phyloP scores from a whole-genome alignment of 2,113 vertebrate genomes.

The Cyanoderma ruficeps region DNA sequence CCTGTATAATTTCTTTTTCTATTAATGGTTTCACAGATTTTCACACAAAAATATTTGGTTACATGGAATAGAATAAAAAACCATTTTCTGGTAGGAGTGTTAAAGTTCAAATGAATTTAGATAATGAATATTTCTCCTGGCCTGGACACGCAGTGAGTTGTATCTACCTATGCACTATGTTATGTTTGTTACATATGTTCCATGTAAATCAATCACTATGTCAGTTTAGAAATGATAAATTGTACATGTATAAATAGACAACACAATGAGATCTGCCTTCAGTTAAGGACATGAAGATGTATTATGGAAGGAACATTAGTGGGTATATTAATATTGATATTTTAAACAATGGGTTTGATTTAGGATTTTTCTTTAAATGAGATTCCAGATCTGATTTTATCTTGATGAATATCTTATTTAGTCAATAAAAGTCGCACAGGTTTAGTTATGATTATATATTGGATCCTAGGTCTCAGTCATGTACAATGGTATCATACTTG shows the following conservation, averaged over 20 bases:
- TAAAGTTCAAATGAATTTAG: neutral
- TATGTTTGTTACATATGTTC: neutral
- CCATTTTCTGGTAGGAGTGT: neutral
- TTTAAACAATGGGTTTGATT: neutral
- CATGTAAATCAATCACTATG: neutral
- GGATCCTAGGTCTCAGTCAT: neutral
- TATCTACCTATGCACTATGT: neutral
- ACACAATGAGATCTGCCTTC: neutral
- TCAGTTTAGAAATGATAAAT: neutral
- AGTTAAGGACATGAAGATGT: neutral
- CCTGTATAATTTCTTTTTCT: neutral
- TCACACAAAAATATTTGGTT: neutral
- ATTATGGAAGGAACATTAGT: neutral
- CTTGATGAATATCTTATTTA: neutral
- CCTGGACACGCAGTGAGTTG: neutral
- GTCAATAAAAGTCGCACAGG: neutral
- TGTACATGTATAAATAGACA: neutral
- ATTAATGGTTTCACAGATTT: neutral
- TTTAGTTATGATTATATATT: neutral
- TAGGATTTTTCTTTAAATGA: neutral
- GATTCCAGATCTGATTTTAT: neutral
- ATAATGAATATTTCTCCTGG: neutral
- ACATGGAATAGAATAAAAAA: neutral
- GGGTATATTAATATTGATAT: neutral
- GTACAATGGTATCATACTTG: neutral